Base-by-base conservation (phyloP, 2,888 invertebrate genomes). In the Chydorus sphaericus region DNA sequence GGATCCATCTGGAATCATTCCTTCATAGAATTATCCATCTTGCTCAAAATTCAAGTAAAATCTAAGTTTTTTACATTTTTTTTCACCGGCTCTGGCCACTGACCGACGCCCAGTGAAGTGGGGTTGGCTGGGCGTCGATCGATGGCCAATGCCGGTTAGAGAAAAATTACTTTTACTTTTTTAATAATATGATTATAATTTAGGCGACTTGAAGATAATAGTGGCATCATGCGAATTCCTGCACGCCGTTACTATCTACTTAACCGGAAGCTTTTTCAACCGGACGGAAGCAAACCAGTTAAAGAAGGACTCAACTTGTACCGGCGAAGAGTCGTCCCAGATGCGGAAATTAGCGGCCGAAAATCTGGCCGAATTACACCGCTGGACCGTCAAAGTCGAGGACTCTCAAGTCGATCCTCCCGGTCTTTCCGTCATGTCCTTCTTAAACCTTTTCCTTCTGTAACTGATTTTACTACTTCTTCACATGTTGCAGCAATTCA, bases 161-260 rank as follows among this genome's bases (percentile, higher is more conserved):
- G n/a, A n/a, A n/a, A n/a, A n/a, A n/a, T n/a, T 11, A 48, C 18
- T 48, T 39, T 53, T 59, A 48, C 70, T 18, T 18, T 39, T 39
- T 61, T 66, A 75, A 80, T 55, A 66, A 84, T 48, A 78, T 82
- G 1, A 65, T 76, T n/a, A n/a, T 36, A 73, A 73, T 56, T 77
- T 79, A 6, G 78, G 79, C 59, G 80, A 85, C 64, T 71, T 82
- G 14, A 77, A 78, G 65, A 80, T 79, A 0, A 78, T 81, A 66
- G 71, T 83, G 7, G 76, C 77, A 4, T 82, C 85, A 1, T 82
- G 83, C 65, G 85, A 85, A 70, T 68, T 81, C 5, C 69, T 85
- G 1, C 83, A 85, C 67, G 75, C 80, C 1, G 65, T 79, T 20
- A 70, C 80, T 4, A 67, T 81, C 49, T 73, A 78, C 58, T 72